Conservation (phyloP, 2,888 invertebrate genomes). For the Drosophila tripunctata region DNA sequence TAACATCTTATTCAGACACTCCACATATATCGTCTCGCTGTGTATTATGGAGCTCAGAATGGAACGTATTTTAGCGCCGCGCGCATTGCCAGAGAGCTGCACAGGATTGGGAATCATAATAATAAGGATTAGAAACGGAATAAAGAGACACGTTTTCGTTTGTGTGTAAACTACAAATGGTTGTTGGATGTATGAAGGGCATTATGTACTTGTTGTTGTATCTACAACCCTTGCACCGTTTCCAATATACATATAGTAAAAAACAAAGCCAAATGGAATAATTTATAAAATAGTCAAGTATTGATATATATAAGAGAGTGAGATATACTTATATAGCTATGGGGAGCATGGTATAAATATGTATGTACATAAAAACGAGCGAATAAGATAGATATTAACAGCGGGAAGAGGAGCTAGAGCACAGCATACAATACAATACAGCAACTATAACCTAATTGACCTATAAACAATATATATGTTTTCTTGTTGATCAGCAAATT, state of each 20-base stretch:
- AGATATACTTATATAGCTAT: conserved; percentile 5
- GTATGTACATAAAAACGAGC: conserved; percentile 20
- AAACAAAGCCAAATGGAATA: conserved; percentile 19
- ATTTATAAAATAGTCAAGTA: neutral
- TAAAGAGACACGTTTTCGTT: too few species aligned
- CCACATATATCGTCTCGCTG: conserved; percentile 95
- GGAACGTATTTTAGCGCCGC: conserved; percentile 93
- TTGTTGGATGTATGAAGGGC: conserved; percentile 32
- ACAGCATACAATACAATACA: conserved; percentile 13
- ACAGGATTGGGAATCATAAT: conserved; percentile 12
- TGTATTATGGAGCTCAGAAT: conserved; percentile 95
- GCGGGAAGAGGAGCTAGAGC: neutral
- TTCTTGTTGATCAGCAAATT: too few species aligned
- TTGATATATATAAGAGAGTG: neutral
- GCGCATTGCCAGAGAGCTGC: conserved; percentile 86
- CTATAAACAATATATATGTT: too few species aligned
- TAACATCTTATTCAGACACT: conserved; percentile 94
- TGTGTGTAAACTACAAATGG: conserved; percentile 43
- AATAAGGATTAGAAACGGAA: conserved; percentile 14
- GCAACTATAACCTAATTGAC: conserved; percentile 5
- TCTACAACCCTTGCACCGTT: conserved; percentile 42
- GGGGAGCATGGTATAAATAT: neutral
- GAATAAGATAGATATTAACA: conserved; percentile 1
- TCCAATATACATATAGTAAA: conserved; percentile 7
- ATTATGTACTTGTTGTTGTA: conserved; percentile 21